Conservation (phyloP, 2,797 vertebrate genomes). For the Momotus momota region DNA sequence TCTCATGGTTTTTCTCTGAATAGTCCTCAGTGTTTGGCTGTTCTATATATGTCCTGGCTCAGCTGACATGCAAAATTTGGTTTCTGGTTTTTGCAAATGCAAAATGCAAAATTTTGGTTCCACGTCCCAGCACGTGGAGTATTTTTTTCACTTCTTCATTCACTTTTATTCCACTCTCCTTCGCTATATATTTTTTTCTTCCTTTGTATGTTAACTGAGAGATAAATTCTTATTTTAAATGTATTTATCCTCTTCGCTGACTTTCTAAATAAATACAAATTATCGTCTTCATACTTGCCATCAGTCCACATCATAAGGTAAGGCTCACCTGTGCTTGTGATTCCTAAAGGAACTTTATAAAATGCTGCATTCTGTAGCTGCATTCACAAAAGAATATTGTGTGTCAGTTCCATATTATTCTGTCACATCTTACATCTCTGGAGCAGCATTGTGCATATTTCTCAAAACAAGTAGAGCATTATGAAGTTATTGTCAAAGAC, state of each 20-base stretch:
- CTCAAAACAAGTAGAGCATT: not conserved
- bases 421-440: not conserved
- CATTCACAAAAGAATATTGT: not conserved
- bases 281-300: not conserved
- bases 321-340: not conserved
- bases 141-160: not conserved
- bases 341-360: not conserved
- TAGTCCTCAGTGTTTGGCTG: not conserved
- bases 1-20: not conserved
- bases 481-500: not conserved
- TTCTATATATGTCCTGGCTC: not conserved
- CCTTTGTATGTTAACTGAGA: not conserved
- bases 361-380: not conserved
- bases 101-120: no score
- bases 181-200: not conserved
- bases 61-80: not conserved
- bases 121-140: not conserved
- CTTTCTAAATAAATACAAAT: not conserved
- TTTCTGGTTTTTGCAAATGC: not conserved
- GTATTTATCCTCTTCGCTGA: not conserved
- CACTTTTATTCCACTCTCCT: not conserved
- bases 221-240: constrained; percentile 14
- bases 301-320: not conserved
- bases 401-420: not conserved
- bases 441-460: not conserved